Conservation (phyloP, 2,113 vertebrate species). For the Taxidea taxus region DNA sequence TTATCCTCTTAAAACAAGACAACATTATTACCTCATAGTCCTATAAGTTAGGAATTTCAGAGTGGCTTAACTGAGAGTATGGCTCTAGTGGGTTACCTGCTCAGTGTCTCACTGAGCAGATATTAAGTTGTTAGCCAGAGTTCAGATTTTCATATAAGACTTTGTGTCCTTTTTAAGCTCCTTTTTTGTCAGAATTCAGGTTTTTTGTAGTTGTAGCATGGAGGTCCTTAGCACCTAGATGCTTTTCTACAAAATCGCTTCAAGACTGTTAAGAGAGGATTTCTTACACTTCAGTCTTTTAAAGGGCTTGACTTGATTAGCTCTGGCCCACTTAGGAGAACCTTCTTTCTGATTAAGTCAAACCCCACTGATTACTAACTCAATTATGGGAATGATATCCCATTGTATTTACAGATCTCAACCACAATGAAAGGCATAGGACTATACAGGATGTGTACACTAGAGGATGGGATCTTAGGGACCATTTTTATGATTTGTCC, state of each 20-base stretch:
- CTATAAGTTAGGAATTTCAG: background rate
- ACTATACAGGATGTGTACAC: background rate
- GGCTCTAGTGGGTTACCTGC: background rate
- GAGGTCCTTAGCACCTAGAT: background rate
- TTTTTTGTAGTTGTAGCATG: background rate
- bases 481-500: background rate
- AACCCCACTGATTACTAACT: background rate
- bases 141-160: background rate
- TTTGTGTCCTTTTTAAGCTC: background rate
- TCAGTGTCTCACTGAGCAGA: background rate
- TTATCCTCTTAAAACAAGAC: background rate
- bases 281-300: background rate
- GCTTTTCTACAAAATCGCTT: background rate
- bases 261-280: background rate
- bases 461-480: background rate
- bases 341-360: constrained; percentile 4
- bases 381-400: background rate
- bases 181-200: background rate
- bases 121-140: background rate
- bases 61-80: background rate
- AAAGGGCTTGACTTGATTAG: background rate
- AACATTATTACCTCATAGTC: background rate
- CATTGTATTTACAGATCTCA: constrained; percentile 17
- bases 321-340: background rate
- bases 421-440: background rate